Percentiles rank a stretch among this genome's conserved stretches.
Conservation (phyloP, 2,113 vertebrate species). For the Hystrix brachyura region DNA sequence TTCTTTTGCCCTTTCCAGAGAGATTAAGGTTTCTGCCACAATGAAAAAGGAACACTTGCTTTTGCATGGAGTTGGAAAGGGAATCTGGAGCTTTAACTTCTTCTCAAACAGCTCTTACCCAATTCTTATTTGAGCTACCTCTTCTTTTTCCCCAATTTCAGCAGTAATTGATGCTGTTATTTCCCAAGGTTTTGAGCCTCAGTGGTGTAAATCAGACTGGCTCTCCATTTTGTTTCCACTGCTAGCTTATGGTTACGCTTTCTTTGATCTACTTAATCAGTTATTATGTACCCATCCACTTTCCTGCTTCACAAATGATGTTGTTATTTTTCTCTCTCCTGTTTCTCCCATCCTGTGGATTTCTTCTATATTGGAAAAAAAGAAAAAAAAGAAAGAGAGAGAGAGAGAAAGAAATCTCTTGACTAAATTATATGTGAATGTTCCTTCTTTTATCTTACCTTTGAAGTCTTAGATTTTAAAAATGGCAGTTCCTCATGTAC, state of each 20-base stretch:
- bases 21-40: neutral
- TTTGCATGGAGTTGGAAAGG: slow-evolving; percentile 9
- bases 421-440: slow-evolving; percentile 18
- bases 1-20: slow-evolving; percentile 8
- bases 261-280: neutral
- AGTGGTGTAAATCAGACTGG: neutral
- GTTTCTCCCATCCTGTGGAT: neutral
- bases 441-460: slow-evolving; percentile 40
- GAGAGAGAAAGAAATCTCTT: neutral
- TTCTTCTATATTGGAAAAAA: neutral
- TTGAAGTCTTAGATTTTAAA: neutral
- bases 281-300: slow-evolving; percentile 19
- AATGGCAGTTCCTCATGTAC: neutral
- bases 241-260: slow-evolving; percentile 6
- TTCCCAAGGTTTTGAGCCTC: neutral
- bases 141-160: neutral
- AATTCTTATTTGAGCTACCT: neutral
- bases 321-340: neutral
- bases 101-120: neutral
- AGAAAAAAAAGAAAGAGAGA: neutral
- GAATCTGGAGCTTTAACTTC: neutral
- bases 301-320: neutral
- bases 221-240: neutral
- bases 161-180: neutral
- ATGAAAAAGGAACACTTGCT: neutral